phyloP scores from a whole-genome alignment of 2,797 vertebrate genomes.

The Enteromius thamalakanensis region DNA sequence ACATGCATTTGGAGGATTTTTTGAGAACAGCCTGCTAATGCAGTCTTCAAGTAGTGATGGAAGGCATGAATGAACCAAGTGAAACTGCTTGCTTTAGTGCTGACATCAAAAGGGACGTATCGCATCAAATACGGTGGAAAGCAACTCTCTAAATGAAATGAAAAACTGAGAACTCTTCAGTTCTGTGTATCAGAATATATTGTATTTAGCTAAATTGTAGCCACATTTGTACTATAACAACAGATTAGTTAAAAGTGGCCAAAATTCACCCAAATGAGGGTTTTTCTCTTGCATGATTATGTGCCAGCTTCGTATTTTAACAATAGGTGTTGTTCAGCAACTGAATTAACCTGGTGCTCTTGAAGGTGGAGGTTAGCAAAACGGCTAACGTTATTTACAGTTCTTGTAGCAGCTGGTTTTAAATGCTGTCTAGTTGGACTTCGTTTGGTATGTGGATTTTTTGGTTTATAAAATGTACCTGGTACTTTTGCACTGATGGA shows the following conservation, averaged over 20 bases:
- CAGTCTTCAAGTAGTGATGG: neutral
- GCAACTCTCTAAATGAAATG: neutral
- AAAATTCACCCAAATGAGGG: neutral
- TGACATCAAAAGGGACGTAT: neutral
- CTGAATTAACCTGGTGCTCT: neutral
- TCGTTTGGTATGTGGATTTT: neutral
- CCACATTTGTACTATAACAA: neutral
- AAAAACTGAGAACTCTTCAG: neutral
- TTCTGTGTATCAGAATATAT: neutral
- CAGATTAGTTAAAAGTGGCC: neutral
- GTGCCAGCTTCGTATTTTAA: neutral
- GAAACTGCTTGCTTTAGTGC: neutral
- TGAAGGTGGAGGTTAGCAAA: neutral
- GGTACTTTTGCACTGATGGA: conserved; percentile 75
- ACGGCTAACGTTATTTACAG: neutral
- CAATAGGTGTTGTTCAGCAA: neutral
- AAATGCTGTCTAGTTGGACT: neutral
- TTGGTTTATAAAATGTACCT: conserved; percentile 67
- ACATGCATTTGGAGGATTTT: neutral
- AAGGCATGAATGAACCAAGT: neutral
- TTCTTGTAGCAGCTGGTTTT: neutral
- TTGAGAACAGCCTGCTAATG: neutral
- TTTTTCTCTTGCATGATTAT: neutral
- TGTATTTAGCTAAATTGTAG: neutral
- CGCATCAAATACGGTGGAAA: neutral